Percentiles rank a stretch among this genome's conserved stretches.
Conservation (phyloP, 2,888 invertebrate genomes). For the Sisyra nigra region DNA sequence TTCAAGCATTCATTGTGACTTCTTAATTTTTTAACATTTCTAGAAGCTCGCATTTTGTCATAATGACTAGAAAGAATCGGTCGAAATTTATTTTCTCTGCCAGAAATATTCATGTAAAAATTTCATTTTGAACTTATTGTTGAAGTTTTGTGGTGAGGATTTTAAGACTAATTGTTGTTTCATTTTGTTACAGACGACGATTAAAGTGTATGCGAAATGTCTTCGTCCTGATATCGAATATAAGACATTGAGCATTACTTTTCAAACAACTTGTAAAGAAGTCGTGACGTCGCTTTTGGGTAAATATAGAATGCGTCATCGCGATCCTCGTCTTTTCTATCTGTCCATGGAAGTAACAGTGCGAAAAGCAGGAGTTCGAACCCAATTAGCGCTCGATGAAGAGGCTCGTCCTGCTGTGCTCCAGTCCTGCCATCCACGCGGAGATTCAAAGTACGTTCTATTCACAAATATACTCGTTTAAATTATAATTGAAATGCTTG, state of each 20-base stretch:
- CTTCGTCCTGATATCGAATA: constrained; percentile 88
- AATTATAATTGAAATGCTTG: constrained; percentile 8
- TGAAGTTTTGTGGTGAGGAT: neutral
- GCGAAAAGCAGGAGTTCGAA: constrained; percentile 64
- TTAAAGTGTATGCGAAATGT: constrained; percentile 81
- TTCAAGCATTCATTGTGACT: no score
- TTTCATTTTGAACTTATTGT: neutral
- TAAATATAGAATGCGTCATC: constrained; percentile 75
- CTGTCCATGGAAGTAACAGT: constrained; percentile 90
- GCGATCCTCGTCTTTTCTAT: constrained; percentile 84
- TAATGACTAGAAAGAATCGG: no score
- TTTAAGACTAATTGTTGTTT: constrained; percentile 10
- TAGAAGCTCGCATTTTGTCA: no score
- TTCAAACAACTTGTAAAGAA: constrained; percentile 75
- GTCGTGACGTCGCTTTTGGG: constrained; percentile 70
- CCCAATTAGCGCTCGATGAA: constrained; percentile 70
- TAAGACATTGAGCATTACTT: constrained; percentile 82
- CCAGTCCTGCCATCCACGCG: constrained; percentile 86
- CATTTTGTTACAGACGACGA: constrained; percentile 57
- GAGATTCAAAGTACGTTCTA: constrained; percentile 67
- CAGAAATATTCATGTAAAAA: constrained; percentile 1
- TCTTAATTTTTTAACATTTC: no score
- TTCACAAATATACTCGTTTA: constrained; percentile 5
- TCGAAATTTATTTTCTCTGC: neutral
- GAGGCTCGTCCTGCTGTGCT: constrained; percentile 80